These are phyloP conservation scores for Spheniscus mendiculus DNA, from an alignment of 2,113 vertebrate genomes.

Conservation along the genomic window DNA sequence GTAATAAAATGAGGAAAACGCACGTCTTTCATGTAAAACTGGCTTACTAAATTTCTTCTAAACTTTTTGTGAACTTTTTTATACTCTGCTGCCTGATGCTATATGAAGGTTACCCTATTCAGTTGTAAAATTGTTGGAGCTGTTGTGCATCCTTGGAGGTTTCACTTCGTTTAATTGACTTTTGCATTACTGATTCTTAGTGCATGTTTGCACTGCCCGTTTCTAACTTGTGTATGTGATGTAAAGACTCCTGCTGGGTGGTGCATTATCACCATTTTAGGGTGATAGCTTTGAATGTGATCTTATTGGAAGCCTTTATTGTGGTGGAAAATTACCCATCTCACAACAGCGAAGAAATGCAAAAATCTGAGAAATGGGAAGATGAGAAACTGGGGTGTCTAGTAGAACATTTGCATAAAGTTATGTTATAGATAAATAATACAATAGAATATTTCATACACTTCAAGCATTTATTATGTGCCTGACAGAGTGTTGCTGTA, in stretches of 20 bases:
- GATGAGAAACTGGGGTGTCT: neutral
- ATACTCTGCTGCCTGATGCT: neutral
- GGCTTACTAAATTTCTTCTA: neutral
- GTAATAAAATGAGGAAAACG: constrained; percentile 57
- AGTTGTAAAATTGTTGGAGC: neutral
- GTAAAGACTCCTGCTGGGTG: constrained; percentile 84
- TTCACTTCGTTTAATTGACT: constrained; percentile 45
- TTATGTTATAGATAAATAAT: neutral
- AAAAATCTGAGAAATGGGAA: constrained; percentile 60
- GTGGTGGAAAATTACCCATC: constrained; percentile 81
- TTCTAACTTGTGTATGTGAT: constrained; percentile 80
- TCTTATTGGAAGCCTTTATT: constrained; percentile 88
- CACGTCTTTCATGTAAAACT: constrained; percentile 9
- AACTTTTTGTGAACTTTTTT: neutral
- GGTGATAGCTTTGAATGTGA: constrained; percentile 85
- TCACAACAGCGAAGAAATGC: constrained; percentile 80
- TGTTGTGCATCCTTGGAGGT: neutral
- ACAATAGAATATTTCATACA: neutral
- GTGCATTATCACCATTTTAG: constrained; percentile 90
- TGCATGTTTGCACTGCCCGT: constrained; percentile 77
- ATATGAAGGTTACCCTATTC: neutral
- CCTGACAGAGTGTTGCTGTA: neutral
- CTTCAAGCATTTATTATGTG: neutral
- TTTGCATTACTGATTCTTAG: constrained; percentile 35
- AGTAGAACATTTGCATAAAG: neutral